These are phyloP conservation scores for Trichacis sp. DNA, from an alignment of 2,888 invertebrate genomes.

Conservation along the genomic window DNA sequence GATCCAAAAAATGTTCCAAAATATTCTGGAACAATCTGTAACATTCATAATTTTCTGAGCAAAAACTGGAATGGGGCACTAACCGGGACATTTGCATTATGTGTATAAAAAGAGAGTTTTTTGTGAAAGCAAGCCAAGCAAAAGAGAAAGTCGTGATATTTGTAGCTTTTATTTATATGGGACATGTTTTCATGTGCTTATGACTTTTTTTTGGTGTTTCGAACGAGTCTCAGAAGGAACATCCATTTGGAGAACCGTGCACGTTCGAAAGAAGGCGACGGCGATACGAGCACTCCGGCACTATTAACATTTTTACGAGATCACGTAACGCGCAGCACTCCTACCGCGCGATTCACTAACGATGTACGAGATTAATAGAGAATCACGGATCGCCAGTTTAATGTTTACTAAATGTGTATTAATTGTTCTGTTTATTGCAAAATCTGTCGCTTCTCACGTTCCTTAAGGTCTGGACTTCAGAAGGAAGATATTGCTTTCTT, in stretches of 20 bases:
- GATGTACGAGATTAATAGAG: slow-evolving; percentile 47
- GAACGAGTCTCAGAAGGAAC: slow-evolving; percentile 28
- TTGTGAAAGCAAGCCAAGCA: slow-evolving; percentile 11
- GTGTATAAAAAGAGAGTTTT: slow-evolving; percentile 27
- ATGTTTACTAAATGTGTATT: slow-evolving; percentile 39
- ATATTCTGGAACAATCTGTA: too few relatives aligned
- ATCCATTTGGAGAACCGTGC: slow-evolving; percentile 28
- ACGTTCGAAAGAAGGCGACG: slow-evolving; percentile 29
- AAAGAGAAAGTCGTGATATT: neutral
- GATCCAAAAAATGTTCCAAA: too few relatives aligned
- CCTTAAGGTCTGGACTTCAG: too few relatives aligned
- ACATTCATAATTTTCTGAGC: too few relatives aligned
- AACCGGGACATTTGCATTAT: too few relatives aligned
- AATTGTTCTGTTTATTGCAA: slow-evolving; percentile 35
- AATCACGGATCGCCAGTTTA: slow-evolving; percentile 37
- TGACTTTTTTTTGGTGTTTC: slow-evolving; percentile 16
- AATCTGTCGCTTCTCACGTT: slow-evolving; percentile 2
- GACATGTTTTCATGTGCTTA: slow-evolving; percentile 35
- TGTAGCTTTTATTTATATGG: slow-evolving; percentile 28
- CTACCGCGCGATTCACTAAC: slow-evolving; percentile 47
- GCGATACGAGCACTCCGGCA: slow-evolving; percentile 38
- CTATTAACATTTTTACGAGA: slow-evolving; percentile 65
- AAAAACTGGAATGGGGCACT: too few relatives aligned
- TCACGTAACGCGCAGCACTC: slow-evolving; percentile 54
- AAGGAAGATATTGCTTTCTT: too few relatives aligned